phyloP scores from a whole-genome alignment of 2,113 vertebrate species.

The Silurus meridionalis region DNA sequence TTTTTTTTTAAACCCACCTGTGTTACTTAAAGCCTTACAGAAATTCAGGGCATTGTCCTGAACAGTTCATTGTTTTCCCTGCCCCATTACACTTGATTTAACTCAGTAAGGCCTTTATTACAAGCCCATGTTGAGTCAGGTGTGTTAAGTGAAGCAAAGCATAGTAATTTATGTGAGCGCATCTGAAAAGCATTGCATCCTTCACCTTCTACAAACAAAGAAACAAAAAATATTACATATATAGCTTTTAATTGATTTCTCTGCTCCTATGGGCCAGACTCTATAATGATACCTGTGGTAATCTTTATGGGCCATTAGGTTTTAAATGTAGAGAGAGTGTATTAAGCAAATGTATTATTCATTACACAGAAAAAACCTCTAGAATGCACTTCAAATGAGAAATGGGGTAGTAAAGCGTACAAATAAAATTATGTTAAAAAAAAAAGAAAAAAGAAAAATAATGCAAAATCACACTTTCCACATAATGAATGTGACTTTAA shows the following conservation, averaged over 20 bases:
- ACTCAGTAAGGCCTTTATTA: neutral
- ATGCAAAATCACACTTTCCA: neutral
- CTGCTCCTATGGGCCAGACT: neutral
- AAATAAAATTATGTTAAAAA: neutral
- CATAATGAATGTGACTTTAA: neutral
- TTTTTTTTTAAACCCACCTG: slow-evolving; percentile 5
- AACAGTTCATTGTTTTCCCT: neutral
- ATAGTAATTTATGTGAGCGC: neutral
- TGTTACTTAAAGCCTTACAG: neutral
- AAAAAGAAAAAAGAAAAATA: neutral
- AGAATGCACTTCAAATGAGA: slow-evolving; percentile 13
- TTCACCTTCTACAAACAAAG: neutral
- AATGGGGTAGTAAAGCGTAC: neutral
- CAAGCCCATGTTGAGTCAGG: neutral
- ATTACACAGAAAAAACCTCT: neutral
- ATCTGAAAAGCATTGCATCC: neutral
- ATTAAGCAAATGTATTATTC: neutral
- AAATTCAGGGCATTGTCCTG: neutral
- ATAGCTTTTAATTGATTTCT: neutral
- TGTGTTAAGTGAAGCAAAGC: slow-evolving; percentile 2
- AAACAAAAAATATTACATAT: neutral
- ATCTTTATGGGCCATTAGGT: neutral
- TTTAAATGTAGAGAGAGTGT: neutral
- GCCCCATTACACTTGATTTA: neutral
- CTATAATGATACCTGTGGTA: neutral